Conservation (phyloP, 2,797 vertebrate species). For the Martes flavigula region DNA sequence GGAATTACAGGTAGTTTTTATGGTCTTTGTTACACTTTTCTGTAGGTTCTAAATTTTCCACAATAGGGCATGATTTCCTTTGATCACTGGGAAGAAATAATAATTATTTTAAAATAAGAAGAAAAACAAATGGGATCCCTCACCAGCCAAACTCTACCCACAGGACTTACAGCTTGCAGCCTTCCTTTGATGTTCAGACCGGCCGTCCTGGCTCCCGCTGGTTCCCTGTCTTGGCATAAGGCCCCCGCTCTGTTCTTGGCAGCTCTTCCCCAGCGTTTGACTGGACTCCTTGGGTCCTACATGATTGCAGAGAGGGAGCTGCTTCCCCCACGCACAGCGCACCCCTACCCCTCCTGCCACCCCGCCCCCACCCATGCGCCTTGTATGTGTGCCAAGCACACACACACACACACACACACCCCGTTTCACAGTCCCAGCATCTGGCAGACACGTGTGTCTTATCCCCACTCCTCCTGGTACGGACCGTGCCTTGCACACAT, state of each 20-base stretch:
- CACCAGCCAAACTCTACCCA: neutral
- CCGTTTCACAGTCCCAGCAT: constrained; percentile 48
- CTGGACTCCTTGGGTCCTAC: constrained; percentile 10
- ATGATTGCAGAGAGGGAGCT: constrained; percentile 37
- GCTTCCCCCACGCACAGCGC: neutral
- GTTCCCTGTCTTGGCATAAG: neutral
- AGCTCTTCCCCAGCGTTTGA: constrained; percentile 51
- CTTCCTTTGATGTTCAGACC: neutral
- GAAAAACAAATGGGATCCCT: constrained; percentile 27
- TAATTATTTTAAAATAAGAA: constrained; percentile 50
- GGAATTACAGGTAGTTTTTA: neutral
- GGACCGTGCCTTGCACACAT: constrained; percentile 67
- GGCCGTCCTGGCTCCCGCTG: neutral
- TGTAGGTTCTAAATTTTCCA: neutral
- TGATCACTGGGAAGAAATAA: neutral
- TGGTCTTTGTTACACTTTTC: constrained; percentile 8
- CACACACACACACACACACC: neutral
- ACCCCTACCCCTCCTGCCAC: neutral
- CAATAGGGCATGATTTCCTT: constrained; percentile 33
- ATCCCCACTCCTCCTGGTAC: neutral
- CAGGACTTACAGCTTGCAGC: neutral
- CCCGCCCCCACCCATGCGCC: neutral
- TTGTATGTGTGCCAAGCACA: too few relatives aligned
- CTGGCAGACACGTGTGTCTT: constrained; percentile 62
- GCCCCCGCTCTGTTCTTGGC: neutral